These are phyloP conservation scores for Zelleria hepariella DNA, from an alignment of 2,888 invertebrate species.

Conservation along the genomic window DNA sequence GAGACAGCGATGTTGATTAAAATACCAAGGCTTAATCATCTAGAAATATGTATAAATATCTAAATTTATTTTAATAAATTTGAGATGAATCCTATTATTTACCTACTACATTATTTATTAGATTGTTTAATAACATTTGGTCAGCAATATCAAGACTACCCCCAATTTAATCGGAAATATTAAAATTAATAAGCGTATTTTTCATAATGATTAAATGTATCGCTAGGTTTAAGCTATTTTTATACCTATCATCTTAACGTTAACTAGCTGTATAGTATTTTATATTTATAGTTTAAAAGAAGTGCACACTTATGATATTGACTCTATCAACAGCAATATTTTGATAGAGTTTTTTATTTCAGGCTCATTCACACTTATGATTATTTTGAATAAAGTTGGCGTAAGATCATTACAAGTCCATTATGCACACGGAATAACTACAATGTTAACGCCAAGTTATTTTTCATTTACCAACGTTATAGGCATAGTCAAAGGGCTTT, in stretches of 20 bases:
- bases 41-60: constrained; percentile 6
- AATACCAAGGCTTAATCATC: not conserved
- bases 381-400: not conserved
- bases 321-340: constrained; percentile 46
- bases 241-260: constrained; percentile 13
- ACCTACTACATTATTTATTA: constrained; percentile 11
- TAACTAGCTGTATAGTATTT: constrained; percentile 3
- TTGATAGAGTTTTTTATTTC: constrained; percentile 18
- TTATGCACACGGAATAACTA: not conserved
- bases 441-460: no score
- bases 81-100: constrained; percentile 49
- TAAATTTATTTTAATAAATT: constrained; percentile 28
- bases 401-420: constrained; percentile 1
- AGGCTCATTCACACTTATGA: not conserved
- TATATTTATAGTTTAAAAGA: constrained; percentile 23
- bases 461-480: no score
- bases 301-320: constrained; percentile 24
- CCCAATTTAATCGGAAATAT: constrained; percentile 69
- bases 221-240: constrained; percentile 16
- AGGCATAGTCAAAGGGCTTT: no score
- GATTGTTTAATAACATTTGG: constrained; percentile 64
- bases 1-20: not conserved
- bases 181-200: constrained; percentile 73
- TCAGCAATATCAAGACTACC: constrained; percentile 64
- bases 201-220: constrained; percentile 51